phyloP scores from a whole-genome alignment of 1,140 invertebrate genomes.

The Hyles euphorbiae region DNA sequence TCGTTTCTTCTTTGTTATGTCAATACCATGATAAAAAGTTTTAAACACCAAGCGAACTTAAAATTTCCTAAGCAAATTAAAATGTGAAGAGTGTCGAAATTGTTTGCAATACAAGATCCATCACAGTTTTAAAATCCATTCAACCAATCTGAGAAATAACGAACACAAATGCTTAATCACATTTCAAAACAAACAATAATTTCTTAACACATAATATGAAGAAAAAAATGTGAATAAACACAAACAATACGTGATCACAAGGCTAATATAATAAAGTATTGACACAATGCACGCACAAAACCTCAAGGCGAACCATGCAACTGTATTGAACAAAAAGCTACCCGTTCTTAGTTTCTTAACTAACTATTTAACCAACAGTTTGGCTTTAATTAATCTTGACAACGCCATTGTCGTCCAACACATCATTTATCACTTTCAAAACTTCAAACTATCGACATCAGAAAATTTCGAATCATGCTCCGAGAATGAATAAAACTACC shows the following conservation, averaged over 20 bases:
- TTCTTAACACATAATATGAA: neutral
- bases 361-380: conserved; percentile 64
- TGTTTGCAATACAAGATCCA: neutral
- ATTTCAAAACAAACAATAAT: conserved; percentile 5
- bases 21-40: too few relatives aligned
- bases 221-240: neutral
- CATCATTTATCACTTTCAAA: conserved; percentile 61
- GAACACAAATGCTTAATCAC: neutral
- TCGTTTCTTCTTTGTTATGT: too few relatives aligned
- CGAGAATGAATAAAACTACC: conserved; percentile 19
- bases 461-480: conserved; percentile 35
- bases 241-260: conserved; percentile 4
- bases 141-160: too few relatives aligned
- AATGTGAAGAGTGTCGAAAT: too few relatives aligned
- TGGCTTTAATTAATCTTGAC: conserved; percentile 68
- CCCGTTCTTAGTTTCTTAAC: conserved; percentile 50
- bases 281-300: neutral
- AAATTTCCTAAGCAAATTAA: too few relatives aligned
- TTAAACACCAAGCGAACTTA: too few relatives aligned
- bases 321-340: conserved; percentile 35
- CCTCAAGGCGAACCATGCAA: neutral
- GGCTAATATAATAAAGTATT: conserved; percentile 6
- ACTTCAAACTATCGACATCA: conserved; percentile 29
- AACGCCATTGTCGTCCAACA: conserved; percentile 46
- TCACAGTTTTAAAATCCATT: neutral